Base-by-base conservation (phyloP, 2,113 vertebrate genomes). In the Takifugu flavidus region DNA sequence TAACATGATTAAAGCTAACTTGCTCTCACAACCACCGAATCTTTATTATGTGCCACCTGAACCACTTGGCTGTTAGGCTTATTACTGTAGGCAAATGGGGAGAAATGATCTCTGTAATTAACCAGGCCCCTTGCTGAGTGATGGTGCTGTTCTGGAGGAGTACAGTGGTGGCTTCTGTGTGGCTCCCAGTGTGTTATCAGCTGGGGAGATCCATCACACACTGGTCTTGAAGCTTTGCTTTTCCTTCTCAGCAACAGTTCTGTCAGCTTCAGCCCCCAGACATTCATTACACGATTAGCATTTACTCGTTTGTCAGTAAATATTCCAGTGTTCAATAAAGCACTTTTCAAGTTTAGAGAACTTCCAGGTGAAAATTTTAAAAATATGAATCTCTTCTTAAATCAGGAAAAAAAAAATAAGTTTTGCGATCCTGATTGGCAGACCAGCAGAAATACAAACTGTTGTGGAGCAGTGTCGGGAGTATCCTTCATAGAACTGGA, bases 91-190 rank as follows among this genome's bases (percentile, higher is more conserved):
- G 75, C 75, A 80, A 84, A 83, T 70, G 75, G 77, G 79, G 78
- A 86, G 74, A 80, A 84, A 81, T 71, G 80, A 64, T 64, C 53
- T 63, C 74, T 83, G 78, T 85, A 88, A 89, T 89, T 87, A 87
- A 80, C 77, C 42, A 1, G 31, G 63, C 54, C 82, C 82, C 86
- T 83, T 61, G 62, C 69, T 74, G 86, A 78, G 74, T 63, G 57
- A 73, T 68, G 67, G 75, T 68, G 15, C 69, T 58, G 62, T 83
- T 86, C 80, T 82, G 82, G 78, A 82, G 77, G 65, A 87, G 85
- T 81, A 84, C 82, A 83, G 72, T 56, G 13, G 39, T 12, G 39
- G 59, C 70, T 86, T 78, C 67, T 54, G 47, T 81, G 74, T 62
- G 65, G 62, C 67, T 70, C 62, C 77, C 71, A 42, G 31, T 62